Base-by-base conservation (phyloP, 2,888 invertebrate genomes). In the Andrena camellia region DNA sequence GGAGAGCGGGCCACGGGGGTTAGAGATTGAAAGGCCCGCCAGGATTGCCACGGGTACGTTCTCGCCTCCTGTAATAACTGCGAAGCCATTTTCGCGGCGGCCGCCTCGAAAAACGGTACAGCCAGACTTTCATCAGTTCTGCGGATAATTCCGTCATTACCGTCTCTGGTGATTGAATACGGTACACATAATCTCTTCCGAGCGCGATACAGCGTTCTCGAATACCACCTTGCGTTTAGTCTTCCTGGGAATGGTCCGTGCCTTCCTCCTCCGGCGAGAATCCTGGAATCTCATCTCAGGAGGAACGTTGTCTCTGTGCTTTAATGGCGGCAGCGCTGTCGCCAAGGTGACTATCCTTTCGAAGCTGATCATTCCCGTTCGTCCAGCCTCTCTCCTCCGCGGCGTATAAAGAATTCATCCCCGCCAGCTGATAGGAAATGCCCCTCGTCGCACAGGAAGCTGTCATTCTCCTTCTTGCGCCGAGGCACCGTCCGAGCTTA, bases 121-220 rank as follows among this genome's bases (percentile, higher is more conserved):
- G 74, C 57, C 68, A 83, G 84, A 83, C 83, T 88, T 89, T 89
- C 86, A 83, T 86, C 86, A 67, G 75, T 81, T 72, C 68, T 57
- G 63, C 63, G 77, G 78, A 86, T 88, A 84, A 88, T 86, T 81
- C 70, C 86, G 83, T 86, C 86, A 88, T 88, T 88, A 86, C 72
- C 82, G 67, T 83, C 84, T 50, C 69, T 78, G 84, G 74, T 87
- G 89, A 87, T 88, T 81, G 89, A 86, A 89, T 86, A 87, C 80
- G 83, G 85, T 83, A 82, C 57, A 73, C 68, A 86, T 80, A 88
- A 87, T 86, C 85, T 75, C 81, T 69, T 62, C 76, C 59, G 78
- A 78, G 74, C 54, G 73, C 71, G 57, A 64, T 71, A 62, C 54
- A 63, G 52, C 57, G 26, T 70, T 48, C 33, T 50, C 59, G 64